phyloP scores from a whole-genome alignment of 1,140 invertebrate genomes.

The Drosophila azteca region DNA sequence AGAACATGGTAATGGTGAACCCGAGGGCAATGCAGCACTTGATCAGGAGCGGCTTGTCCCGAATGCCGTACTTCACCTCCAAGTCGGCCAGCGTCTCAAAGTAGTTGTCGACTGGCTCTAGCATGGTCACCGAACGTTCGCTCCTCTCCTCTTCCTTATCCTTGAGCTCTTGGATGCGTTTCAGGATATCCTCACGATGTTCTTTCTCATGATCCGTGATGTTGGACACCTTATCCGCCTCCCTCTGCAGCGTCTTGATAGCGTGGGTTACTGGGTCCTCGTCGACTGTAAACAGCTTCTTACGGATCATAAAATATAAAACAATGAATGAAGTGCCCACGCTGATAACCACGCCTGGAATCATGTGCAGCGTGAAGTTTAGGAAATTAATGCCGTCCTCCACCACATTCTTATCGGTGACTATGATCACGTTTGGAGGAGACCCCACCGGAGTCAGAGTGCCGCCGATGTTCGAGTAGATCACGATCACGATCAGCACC shows the following conservation, averaged over 20 bases:
- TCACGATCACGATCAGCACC: slow-evolving; percentile 89
- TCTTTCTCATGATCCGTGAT: slow-evolving; percentile 91
- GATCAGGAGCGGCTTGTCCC: slow-evolving; percentile 86
- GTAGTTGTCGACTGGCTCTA: slow-evolving; percentile 87
- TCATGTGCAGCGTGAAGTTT: slow-evolving; percentile 91
- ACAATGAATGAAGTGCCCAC: slow-evolving; percentile 88
- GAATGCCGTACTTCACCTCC: slow-evolving; percentile 75
- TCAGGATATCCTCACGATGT: slow-evolving; percentile 88
- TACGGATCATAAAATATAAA: slow-evolving; percentile 88
- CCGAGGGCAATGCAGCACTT: slow-evolving; percentile 87
- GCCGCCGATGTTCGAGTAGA: slow-evolving; percentile 94
- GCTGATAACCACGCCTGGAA: slow-evolving; percentile 86
- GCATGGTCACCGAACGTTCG: slow-evolving; percentile 63
- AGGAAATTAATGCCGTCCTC: slow-evolving; percentile 90
- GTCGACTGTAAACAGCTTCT: slow-evolving; percentile 86
- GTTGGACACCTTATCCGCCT: slow-evolving; percentile 89
- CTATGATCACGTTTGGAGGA: slow-evolving; percentile 94
- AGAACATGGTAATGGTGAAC: slow-evolving; percentile 88
- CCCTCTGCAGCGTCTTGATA: slow-evolving; percentile 89
- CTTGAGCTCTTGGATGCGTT: slow-evolving; percentile 84
- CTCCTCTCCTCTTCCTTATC: neutral
- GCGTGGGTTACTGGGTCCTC: slow-evolving; percentile 90
- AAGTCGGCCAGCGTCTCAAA: slow-evolving; percentile 47
- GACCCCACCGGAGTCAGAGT: slow-evolving; percentile 93
- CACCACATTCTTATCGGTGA: slow-evolving; percentile 87